Base-by-base conservation (phyloP, 1,140 invertebrate species). In the Drosophila guanche region DNA sequence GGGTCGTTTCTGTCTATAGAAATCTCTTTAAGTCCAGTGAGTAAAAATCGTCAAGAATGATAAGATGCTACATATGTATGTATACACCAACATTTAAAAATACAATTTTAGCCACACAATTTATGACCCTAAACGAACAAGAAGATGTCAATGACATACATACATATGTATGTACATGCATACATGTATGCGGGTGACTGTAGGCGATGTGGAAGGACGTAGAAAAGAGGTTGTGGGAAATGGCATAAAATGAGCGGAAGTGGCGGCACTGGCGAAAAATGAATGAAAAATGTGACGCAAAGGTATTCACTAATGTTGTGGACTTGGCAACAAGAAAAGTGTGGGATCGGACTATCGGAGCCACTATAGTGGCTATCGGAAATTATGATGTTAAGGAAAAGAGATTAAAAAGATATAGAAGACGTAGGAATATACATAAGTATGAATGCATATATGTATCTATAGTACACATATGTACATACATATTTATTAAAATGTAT, bases 71-170 rank as follows among this genome's bases (percentile, higher is more conserved):
- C 3, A 45, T 67, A 65, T 53, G 16, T 53, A 14, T 22, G 40
- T 37, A 37, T 37, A 37, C 5, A 27, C 25, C 5, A 27, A 27
- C 25, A 27, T 27, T 5, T 27, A 27, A 27, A 27, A 27, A 10
- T 37, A 12, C 3, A 33, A 10, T 33, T 60, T 47, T 60, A 52
- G 46, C 22, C 14, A 43, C 6, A 60, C n/a, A 71, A 71, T 71
- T 71, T 71, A 71, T 71, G 48, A 43, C 56, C 55, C 48, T 22
- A 70, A 60, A 29, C 27, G 55, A n/a, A 58, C 53, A 45, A n/a
- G n/a, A 22, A 45, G 62, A 75, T 78, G 79, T 84, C 79, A 84
- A 72, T 79, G 79, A 85, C 79, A 84, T 78, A 54, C 54, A 56
- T 5, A 27, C 6, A 5, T 6, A 27, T 37, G 33, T 20, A 20